Base-by-base conservation (phyloP, 2,113 vertebrate species). In the Peromyscus maniculatus region DNA sequence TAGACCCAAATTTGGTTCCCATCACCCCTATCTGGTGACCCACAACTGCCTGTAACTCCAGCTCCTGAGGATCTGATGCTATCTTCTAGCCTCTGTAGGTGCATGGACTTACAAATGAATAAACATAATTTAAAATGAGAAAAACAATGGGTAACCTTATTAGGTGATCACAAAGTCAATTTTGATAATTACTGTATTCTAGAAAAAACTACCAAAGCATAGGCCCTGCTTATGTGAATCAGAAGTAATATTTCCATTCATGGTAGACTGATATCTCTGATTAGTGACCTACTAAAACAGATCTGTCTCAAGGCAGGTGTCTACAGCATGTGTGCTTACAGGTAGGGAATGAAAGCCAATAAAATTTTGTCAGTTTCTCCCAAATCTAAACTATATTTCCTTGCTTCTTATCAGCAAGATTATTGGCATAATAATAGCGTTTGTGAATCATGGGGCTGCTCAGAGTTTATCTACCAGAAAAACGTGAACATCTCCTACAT, bases 341-440 rank as follows among this genome's bases (percentile, higher is more conserved):
- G 69, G n/a, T 43, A 87, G 22, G 33, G 13, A 95, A 39, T 78
- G 31, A 52, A 78, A 89, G 71, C 80, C 89, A 79, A 87, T 82
- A 46, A 97, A 91, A 94, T 94, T 89, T 43, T 92, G 55, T 57
- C n/a, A 95, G 28, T 95, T 96, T 46, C 15, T 79, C 43, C 28
- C 84, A 93, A 49, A 94, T 17, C 33, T 22, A 92, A 95, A 92
- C 71, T 57, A 24, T 26, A 69, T 91, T 96, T 91, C 21, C 95
- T 82, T 82, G 49, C 52, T 92, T 24, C n/a, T 77, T 79, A 39
- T 94, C 28, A 80, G 80, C 5, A 64, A 64, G 26, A 96, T 43
- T 88, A 92, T 5, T 75, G 57, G 67, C 39, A 93, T 3, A 72
- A 87, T 64, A 66, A 86, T 5, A 69, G 71, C 11, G 71, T 72